A percentile compares a stretch with the other conserved stretches of the same genome.
Conservation (phyloP, 2,888 invertebrate genomes). For the Matsumyia berberina region DNA sequence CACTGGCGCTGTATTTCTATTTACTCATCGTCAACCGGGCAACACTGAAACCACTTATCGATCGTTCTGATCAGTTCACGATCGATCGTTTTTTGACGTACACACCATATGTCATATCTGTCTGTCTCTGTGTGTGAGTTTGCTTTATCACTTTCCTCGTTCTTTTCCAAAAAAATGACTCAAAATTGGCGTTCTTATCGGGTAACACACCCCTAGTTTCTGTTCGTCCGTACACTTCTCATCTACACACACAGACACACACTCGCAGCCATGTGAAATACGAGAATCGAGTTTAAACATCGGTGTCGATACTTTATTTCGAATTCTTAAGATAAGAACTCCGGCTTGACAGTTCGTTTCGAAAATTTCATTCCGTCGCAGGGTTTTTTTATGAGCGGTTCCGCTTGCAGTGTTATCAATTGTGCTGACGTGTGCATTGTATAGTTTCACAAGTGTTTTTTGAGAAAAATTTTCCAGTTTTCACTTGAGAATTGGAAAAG, state of each 20-base stretch:
- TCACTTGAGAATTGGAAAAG: slow-evolving; percentile 13
- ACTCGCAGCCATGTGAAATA: slow-evolving; percentile 6
- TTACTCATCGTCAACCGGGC: too few species aligned
- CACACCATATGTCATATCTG: neutral
- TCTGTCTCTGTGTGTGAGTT: too few species aligned
- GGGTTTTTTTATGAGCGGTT: slow-evolving; percentile 13
- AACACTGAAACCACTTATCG: slow-evolving; percentile 35
- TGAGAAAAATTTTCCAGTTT: neutral
- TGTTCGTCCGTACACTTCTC: neutral
- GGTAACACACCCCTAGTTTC: slow-evolving; percentile 47
- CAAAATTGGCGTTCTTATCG: slow-evolving; percentile 51
- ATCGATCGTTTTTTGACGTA: slow-evolving; percentile 47
- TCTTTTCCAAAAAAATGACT: too few species aligned
- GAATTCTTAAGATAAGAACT: slow-evolving; percentile 63
- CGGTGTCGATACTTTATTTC: slow-evolving; percentile 65
- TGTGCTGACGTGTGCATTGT: slow-evolving; percentile 26
- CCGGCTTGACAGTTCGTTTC: slow-evolving; percentile 58
- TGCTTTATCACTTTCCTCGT: too few species aligned
- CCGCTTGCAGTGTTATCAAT: slow-evolving; percentile 3
- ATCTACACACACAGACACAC: slow-evolving; percentile 31
- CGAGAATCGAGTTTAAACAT: slow-evolving; percentile 66
- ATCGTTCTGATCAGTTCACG: slow-evolving; percentile 41
- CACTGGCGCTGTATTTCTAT: slow-evolving; percentile 22
- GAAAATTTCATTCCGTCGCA: slow-evolving; percentile 45
- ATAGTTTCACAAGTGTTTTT: neutral